These are phyloP conservation scores for Neomorphus geoffroyi DNA, from an alignment of 2,797 vertebrate species.

Conservation along the genomic window DNA sequence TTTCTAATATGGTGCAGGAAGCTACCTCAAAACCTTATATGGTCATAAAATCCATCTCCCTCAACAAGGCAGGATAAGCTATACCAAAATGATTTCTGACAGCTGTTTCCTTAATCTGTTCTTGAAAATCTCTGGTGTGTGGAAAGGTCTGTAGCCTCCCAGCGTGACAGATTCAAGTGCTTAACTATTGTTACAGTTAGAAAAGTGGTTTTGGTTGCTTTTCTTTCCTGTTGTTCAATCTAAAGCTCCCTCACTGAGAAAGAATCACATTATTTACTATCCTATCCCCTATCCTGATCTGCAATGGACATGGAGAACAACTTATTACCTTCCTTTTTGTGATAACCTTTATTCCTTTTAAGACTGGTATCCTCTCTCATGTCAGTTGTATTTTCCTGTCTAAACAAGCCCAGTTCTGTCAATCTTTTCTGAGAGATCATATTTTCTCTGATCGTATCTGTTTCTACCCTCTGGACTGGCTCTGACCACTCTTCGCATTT, in stretches of 20 bases:
- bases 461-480: not conserved
- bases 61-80: not conserved
- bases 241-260: not conserved
- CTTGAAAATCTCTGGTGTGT: not conserved
- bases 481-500: not conserved
- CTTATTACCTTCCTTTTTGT: not conserved
- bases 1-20: not conserved
- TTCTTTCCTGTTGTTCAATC: not conserved
- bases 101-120: constrained; percentile 31
- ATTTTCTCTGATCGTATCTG: not conserved
- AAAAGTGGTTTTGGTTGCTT: not conserved
- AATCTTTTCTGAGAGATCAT: not conserved
- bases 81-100: constrained; percentile 15
- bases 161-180: not conserved
- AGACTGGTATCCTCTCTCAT: not conserved
- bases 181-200: not conserved
- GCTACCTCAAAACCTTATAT: not conserved
- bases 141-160: not conserved
- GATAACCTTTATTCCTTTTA: constrained; percentile 5
- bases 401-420: not conserved
- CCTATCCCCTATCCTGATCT: not conserved
- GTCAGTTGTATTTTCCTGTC: not conserved
- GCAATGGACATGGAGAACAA: not conserved
- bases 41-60: constrained; percentile 6
- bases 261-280: not conserved